Evolutionary conservation across 2,888 invertebrate species (phyloP).

Genomic region (Rhagium mordax): DNA sequence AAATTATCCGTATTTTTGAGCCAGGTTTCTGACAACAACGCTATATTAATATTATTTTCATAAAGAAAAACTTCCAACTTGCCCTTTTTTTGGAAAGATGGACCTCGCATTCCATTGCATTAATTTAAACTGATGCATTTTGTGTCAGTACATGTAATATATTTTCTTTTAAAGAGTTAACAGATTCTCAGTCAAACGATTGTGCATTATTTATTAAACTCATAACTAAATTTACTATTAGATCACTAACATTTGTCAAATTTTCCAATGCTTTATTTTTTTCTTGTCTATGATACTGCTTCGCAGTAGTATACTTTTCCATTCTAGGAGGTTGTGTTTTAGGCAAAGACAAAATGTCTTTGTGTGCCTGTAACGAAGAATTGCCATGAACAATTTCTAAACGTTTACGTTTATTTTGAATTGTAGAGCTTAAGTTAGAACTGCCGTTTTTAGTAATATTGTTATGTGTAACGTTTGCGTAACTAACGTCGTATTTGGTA

Average conservation of each 20-base stretch:
- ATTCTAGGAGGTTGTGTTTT: background rate
- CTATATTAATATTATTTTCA: background rate
- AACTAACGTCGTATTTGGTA: background rate
- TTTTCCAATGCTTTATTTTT: background rate
- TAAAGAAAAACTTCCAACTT: background rate
- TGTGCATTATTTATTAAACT: background rate
- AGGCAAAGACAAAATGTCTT: background rate
- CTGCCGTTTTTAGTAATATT: background rate
- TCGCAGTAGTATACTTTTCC: background rate
- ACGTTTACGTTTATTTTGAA: background rate
- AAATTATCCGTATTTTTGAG: background rate
- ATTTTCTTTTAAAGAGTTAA: background rate
- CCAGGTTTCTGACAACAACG: background rate
- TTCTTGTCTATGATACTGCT: background rate
- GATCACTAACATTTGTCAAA: no score
- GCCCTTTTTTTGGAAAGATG: background rate
- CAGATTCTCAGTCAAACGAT: background rate
- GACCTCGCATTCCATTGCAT: background rate
- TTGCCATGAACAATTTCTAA: background rate
- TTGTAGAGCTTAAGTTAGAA: background rate
- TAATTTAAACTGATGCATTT: background rate
- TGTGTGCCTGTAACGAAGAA: background rate
- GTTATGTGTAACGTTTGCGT: background rate
- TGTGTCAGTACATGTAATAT: background rate
- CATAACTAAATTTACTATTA: background rate